phyloP scores from a whole-genome alignment of 2,797 vertebrate species.

The Hypotaenidia okinawae region DNA sequence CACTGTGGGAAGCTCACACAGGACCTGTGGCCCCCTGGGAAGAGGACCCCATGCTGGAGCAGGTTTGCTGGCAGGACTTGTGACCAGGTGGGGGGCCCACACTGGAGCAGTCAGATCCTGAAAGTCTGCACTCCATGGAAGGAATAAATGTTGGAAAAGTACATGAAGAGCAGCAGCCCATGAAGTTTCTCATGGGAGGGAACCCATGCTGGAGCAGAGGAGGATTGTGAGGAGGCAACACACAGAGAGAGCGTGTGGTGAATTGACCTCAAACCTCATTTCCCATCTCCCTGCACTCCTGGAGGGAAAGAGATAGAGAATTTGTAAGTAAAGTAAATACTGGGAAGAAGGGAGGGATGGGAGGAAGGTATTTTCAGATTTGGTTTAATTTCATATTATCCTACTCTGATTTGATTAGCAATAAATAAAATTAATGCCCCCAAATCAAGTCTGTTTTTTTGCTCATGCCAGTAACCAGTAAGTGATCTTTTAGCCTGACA shows the following conservation, averaged over 20 bases:
- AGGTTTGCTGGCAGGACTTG: no score
- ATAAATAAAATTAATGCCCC: neutral
- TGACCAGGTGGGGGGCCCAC: fast-evolving
- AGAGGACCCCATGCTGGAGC: fast-evolving
- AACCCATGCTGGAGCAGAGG: neutral
- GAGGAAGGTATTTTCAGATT: neutral
- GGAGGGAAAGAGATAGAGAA: neutral
- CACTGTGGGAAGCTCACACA: fast-evolving
- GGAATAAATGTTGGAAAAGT: neutral
- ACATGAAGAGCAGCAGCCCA: neutral
- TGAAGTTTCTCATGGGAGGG: neutral
- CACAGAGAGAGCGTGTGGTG: no score
- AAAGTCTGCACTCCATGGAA: neutral
- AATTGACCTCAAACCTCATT: neutral
- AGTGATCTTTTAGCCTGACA: neutral
- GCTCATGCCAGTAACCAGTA: no score
- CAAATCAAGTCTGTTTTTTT: neutral
- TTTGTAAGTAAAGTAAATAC: neutral
- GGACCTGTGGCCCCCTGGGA: neutral
- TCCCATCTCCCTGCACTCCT: fast-evolving
- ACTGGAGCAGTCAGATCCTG: fast-evolving
- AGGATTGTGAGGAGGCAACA: neutral
- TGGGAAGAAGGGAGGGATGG: neutral
- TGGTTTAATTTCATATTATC: neutral
- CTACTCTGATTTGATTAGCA: neutral